Evolutionary conservation across 2,888 invertebrate species (phyloP).

Genomic region (Tenthredo notha): DNA sequence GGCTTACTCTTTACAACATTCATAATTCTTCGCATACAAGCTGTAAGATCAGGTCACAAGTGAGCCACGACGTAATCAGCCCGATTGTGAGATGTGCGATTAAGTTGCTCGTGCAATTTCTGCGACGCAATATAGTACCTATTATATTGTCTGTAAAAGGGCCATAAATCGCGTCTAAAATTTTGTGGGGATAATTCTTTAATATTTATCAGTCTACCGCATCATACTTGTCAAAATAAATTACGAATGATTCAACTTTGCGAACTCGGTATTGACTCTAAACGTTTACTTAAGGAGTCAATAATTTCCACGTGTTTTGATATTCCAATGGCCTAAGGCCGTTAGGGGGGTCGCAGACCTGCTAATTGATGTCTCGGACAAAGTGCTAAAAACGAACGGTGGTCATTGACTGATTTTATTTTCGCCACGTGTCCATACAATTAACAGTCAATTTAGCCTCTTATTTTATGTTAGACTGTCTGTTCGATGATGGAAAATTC

Average conservation of each 20-base stretch:
- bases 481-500: constrained; percentile 8
- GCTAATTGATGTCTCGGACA: background rate
- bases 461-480: background rate
- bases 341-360: background rate
- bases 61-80: background rate
- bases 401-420: constrained; percentile 20
- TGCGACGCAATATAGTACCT: background rate
- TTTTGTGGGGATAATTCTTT: background rate
- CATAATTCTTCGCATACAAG: background rate
- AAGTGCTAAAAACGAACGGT: constrained; percentile 9
- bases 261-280: background rate
- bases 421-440: background rate
- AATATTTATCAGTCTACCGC: background rate
- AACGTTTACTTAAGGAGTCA: background rate
- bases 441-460: constrained; percentile 2
- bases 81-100: background rate
- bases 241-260: background rate
- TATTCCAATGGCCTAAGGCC: background rate
- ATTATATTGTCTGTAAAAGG: too few species aligned
- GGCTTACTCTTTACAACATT: background rate
- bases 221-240: background rate
- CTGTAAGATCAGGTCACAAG: background rate
- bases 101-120: background rate
- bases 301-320: background rate
- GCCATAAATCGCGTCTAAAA: background rate